Percentiles rank a stretch among this genome's conserved stretches.
Evolutionary conservation across 2,797 vertebrate species (phyloP).

Genomic region (Nothura maculosa): DNA sequence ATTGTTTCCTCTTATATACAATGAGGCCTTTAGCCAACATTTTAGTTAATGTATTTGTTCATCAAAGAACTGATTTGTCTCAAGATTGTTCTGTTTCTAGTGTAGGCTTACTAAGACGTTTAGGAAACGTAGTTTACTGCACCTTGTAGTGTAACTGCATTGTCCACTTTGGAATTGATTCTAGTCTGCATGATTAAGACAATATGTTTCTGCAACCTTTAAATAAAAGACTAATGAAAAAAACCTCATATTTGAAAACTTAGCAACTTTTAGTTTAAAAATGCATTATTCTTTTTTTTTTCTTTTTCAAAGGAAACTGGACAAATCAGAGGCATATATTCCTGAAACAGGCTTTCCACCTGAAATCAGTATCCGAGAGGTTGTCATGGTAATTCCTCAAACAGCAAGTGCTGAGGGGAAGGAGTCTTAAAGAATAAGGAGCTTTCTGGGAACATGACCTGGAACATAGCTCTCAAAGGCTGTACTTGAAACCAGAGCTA

Average conservation of each 20-base stretch:
- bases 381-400: rapidly evolving
- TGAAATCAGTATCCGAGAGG: background rate
- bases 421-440: background rate
- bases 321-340: background rate
- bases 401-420: background rate
- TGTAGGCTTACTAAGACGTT: background rate
- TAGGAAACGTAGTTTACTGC: background rate
- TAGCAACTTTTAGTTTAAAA: background rate
- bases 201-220: background rate
- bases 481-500: background rate
- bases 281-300: background rate
- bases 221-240: background rate
- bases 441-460: background rate
- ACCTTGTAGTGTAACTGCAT: background rate
- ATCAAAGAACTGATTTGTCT: background rate
- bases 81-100: background rate
- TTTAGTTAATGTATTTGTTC: background rate
- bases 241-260: background rate
- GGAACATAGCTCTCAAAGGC: background rate
- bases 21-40: background rate
- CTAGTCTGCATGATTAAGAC: background rate
- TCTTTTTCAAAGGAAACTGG: background rate
- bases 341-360: background rate
- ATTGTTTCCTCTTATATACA: background rate
- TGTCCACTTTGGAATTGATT: background rate